phyloP scores from a whole-genome alignment of 2,113 vertebrate species.

The Mastomys coucha region DNA sequence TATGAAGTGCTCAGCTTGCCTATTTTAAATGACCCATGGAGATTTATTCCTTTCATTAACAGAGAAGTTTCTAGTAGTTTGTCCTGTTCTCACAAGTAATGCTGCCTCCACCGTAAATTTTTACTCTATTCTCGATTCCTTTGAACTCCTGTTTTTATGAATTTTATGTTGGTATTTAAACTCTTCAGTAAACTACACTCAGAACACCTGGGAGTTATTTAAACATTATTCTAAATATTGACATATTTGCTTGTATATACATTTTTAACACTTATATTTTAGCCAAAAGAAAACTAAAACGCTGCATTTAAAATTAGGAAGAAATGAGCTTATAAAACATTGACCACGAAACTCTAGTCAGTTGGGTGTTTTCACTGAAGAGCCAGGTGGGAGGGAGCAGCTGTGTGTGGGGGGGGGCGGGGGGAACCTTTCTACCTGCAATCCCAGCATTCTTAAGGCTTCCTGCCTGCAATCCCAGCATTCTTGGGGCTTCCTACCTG shows the following conservation, averaged over 20 bases:
- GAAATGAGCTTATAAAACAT: not conserved
- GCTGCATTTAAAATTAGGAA: slow-evolving; percentile 54
- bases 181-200: slow-evolving; percentile 38
- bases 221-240: slow-evolving; percentile 13
- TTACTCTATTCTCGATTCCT: not conserved
- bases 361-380: not conserved
- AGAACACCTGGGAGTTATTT: slow-evolving; percentile 6
- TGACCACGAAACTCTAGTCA: not conserved
- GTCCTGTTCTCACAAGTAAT: slow-evolving; percentile 23
- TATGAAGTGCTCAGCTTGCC: not conserved
- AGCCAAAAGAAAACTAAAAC: slow-evolving; percentile 8
- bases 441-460: not conserved
- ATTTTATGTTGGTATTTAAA: not conserved
- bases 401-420: not conserved
- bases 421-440: not conserved
- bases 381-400: not conserved
- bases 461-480: not conserved
- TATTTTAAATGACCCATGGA: slow-evolving; percentile 25
- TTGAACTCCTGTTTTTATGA: slow-evolving; percentile 57
- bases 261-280: not conserved
- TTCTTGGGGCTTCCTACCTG: not conserved
- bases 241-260: not conserved
- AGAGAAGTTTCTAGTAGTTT: not conserved
- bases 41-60: not conserved
- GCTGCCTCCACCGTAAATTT: not conserved